Percentiles rank a stretch among this genome's conserved stretches.
phyloP scores from a whole-genome alignment of 2,888 invertebrate genomes.

The Carterocephalus palaemon region DNA sequence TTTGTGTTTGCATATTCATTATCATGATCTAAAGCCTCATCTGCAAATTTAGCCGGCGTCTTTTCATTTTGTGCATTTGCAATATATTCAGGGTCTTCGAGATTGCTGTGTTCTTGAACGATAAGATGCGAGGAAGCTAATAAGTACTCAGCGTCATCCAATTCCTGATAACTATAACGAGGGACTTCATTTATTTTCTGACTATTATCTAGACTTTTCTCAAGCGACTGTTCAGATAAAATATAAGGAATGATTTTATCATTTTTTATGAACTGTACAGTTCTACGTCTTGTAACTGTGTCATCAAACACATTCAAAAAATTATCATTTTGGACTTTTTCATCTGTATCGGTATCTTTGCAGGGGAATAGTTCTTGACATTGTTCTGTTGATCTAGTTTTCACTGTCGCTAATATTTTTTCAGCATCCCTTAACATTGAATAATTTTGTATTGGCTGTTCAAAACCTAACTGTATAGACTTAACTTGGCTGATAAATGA shows the following conservation, averaged over 20 bases:
- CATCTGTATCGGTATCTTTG: neutral
- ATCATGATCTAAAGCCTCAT: too few species aligned
- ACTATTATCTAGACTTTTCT: conserved; percentile 1
- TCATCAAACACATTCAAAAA: too few species aligned
- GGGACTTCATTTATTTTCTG: conserved; percentile 21
- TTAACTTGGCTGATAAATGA: too few species aligned
- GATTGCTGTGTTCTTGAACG: too few species aligned
- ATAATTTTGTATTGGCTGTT: conserved; percentile 2
- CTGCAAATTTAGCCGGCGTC: too few species aligned
- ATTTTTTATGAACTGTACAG: too few species aligned
- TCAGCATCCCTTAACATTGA: conserved; percentile 18
- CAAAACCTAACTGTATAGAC: neutral
- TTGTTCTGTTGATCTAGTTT: conserved; percentile 28
- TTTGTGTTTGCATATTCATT: too few species aligned
- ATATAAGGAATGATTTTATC: too few species aligned
- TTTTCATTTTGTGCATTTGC: too few species aligned
- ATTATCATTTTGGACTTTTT: neutral
- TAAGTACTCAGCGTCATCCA: conserved; percentile 32
- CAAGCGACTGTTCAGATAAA: neutral
- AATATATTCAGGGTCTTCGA: too few species aligned
- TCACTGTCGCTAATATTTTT: conserved; percentile 12
- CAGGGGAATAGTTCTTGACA: conserved; percentile 18
- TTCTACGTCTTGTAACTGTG: too few species aligned
- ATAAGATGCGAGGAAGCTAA: conserved; percentile 35
- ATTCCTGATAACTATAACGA: conserved; percentile 27